A percentile compares a stretch with the other conserved stretches of the same genome.
Conservation (phyloP, 2,888 invertebrate species). For the Vannuccia rotundouncinata region DNA sequence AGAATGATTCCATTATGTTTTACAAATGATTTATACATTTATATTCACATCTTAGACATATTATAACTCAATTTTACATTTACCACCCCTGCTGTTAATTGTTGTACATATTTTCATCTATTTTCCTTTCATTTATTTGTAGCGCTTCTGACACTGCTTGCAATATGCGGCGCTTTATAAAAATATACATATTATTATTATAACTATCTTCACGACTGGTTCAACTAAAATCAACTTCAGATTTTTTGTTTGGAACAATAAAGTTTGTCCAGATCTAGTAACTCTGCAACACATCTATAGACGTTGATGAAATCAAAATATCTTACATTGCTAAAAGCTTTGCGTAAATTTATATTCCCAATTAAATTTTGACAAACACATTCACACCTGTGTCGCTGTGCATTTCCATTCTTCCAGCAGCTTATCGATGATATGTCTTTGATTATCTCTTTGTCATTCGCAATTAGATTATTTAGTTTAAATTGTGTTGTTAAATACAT, state of each 20-base stretch:
- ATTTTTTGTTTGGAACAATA: not conserved
- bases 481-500: slow-evolving; percentile 19
- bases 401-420: not conserved
- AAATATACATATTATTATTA: no score
- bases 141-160: no score
- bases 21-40: no score
- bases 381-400: not conserved
- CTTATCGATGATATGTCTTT: not conserved
- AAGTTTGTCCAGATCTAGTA: not conserved
- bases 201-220: not conserved
- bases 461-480: not conserved
- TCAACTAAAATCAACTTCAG: not conserved
- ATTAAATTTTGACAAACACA: not conserved
- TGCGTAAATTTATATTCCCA: not conserved
- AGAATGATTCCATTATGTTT: no score
- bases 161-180: no score
- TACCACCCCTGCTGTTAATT: no score
- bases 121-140: no score
- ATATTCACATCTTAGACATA: no score
- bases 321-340: not conserved
- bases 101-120: no score
- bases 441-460: not conserved
- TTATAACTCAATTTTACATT: no score
- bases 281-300: not conserved
- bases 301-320: not conserved